These are phyloP conservation scores for Cantharis flavilabris DNA, from an alignment of 2,888 invertebrate species.

Conservation along the genomic window DNA sequence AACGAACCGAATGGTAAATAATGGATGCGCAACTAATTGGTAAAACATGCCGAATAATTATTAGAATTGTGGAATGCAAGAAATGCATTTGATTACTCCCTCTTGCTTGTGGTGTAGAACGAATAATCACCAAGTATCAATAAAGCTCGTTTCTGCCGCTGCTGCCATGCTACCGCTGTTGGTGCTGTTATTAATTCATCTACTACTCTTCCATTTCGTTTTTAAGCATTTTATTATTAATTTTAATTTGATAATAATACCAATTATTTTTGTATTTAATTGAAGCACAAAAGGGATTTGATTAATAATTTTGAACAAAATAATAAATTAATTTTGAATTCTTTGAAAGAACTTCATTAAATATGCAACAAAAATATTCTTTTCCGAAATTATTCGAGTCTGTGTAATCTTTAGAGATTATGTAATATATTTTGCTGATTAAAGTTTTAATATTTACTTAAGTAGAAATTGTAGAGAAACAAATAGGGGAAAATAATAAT, in stretches of 20 bases:
- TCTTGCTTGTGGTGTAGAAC: constrained; percentile 11
- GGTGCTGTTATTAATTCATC: constrained; percentile 1
- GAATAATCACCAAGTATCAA: constrained; percentile 22
- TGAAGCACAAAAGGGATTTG: background rate
- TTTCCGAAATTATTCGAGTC: background rate
- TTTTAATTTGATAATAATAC: constrained; percentile 7
- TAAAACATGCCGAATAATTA: constrained; percentile 27
- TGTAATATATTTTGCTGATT: background rate
- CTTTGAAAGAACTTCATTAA: background rate
- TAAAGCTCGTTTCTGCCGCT: constrained; percentile 10
- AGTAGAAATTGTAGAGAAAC: background rate
- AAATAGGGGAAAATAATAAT: background rate
- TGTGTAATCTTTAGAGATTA: background rate
- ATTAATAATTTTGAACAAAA: background rate
- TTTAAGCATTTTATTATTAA: constrained; percentile 6
- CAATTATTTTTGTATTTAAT: background rate
- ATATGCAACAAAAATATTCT: background rate
- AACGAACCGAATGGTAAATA: constrained; percentile 17
- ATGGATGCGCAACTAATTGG: constrained; percentile 27
- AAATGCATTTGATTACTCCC: constrained; percentile 26
- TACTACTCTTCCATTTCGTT: background rate
- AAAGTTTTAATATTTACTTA: background rate
- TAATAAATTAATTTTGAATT: background rate
- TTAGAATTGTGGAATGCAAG: constrained; percentile 26
- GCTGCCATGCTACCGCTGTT: background rate